These are phyloP conservation scores for Gadus chalcogrammus DNA, from an alignment of 2,113 vertebrate genomes.

Conservation along the genomic window DNA sequence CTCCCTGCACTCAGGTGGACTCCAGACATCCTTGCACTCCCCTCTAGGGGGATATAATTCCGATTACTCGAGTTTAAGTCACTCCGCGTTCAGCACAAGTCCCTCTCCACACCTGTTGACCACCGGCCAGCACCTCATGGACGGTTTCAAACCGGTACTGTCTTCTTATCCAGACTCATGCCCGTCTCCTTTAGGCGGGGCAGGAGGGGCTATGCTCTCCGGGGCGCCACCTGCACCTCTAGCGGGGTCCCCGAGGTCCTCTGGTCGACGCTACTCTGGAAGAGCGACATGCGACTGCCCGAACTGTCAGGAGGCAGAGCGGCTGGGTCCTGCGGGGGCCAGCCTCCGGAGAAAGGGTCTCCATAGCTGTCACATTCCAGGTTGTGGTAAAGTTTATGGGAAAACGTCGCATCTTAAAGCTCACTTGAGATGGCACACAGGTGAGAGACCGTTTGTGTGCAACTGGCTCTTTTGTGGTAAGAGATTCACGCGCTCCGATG, in stretches of 20 bases:
- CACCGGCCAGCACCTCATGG: constrained; percentile 93
- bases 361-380: constrained; percentile 93
- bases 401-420: constrained; percentile 94
- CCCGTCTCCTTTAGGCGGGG: constrained; percentile 86
- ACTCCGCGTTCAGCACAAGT: constrained; percentile 87
- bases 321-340: constrained; percentile 86
- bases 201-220: constrained; percentile 86
- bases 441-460: constrained; percentile 92
- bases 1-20: constrained; percentile 87
- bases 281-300: constrained; percentile 93
- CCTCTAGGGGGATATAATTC: constrained; percentile 93
- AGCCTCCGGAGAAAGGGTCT: constrained; percentile 89
- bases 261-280: constrained; percentile 84
- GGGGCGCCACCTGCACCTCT: constrained; percentile 79
- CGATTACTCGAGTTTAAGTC: constrained; percentile 89
- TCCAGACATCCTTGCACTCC: constrained; percentile 89
- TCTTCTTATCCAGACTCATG: constrained; percentile 91
- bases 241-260: constrained; percentile 86
- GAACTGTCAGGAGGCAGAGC: constrained; percentile 93
- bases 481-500: constrained; percentile 91
- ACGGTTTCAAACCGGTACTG: constrained; percentile 95
- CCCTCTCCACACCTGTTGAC: constrained; percentile 88
- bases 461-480: constrained; percentile 97
- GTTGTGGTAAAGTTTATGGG: constrained; percentile 91
- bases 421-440: constrained; percentile 92